These are phyloP conservation scores for Peromyscus nudipes DNA, from an alignment of 2,797 vertebrate species.

Conservation along the genomic window DNA sequence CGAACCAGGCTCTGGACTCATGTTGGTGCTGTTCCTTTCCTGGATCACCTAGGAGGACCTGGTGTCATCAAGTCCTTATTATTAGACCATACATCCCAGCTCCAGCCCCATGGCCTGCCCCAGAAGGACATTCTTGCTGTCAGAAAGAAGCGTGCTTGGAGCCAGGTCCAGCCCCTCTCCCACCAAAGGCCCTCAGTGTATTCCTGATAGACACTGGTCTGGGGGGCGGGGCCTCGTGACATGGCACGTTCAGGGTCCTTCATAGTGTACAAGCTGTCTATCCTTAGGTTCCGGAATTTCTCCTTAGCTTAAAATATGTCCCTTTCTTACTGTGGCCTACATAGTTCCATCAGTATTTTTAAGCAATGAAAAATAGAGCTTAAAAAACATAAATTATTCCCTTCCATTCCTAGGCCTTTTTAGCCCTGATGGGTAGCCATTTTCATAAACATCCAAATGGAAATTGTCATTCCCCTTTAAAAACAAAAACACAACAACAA, in stretches of 20 bases:
- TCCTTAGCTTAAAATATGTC: not conserved
- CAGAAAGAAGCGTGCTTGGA: fast-evolving
- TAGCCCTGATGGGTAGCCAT: slow-evolving; percentile 46
- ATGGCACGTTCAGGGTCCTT: not conserved
- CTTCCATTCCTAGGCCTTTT: slow-evolving; percentile 56
- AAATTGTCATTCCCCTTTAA: slow-evolving; percentile 66
- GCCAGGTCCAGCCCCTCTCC: too few species aligned
- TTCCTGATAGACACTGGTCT: not conserved
- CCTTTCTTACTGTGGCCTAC: slow-evolving; percentile 69
- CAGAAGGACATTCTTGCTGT: not conserved
- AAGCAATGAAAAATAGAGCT: slow-evolving; percentile 56
- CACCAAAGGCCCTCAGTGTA: not conserved
- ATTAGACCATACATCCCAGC: not conserved
- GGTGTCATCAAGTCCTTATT: not conserved
- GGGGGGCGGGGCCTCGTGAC: not conserved
- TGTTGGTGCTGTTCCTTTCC: not conserved
- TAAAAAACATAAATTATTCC: slow-evolving; percentile 36
- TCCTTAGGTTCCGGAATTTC: slow-evolving; percentile 9
- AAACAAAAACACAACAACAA: not conserved
- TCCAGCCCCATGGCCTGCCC: fast-evolving
- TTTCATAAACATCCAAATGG: slow-evolving; percentile 67
- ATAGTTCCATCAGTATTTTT: slow-evolving; percentile 46
- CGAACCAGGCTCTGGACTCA: not conserved
- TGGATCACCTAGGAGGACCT: not conserved
- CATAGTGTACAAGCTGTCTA: not conserved